Base-by-base conservation (phyloP, 2,888 invertebrate species). In the Serripes groenlandicus region DNA sequence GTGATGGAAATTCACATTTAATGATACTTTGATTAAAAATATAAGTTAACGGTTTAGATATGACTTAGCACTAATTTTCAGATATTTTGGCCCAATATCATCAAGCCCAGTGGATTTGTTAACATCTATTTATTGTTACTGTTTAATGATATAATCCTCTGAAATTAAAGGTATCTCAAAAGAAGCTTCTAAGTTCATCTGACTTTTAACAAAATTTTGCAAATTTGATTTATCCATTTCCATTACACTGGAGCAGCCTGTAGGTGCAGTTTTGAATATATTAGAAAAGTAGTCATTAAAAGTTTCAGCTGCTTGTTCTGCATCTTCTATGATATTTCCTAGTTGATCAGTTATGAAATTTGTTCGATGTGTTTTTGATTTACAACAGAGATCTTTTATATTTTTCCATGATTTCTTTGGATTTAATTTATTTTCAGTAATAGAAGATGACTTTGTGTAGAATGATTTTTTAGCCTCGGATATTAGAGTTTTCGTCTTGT, bases 1-100 rank as follows among this genome's bases (percentile, higher is more conserved):
- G n/a, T n/a, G n/a, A n/a, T n/a, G n/a, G n/a, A n/a, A n/a, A n/a
- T n/a, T n/a, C n/a, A n/a, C 26, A 11, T 0, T 28, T 60, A 28
- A 7, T 18, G 26, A 56, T 56, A 56, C 58, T 56, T 56, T n/a
- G 26, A 56, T 56, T 56, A 56, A 9, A 18, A 9, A 56, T 56
- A 18, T 56, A n/a, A n/a, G 58, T 71, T 35, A 58, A 7, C n/a
- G 58, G 58, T 23, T 58, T 18, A 86, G 58, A n/a, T n/a, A n/a
- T n/a, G n/a, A n/a, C n/a, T n/a, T n/a, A n/a, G n/a, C n/a, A n/a
- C n/a, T n/a, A 11, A 56, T n/a, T 56, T 56, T 56, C 58, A 60
- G 42, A 7, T 26, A 28, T 3, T 18, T 60, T 60, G 60, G 60
- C 28, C 60, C 60, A 23, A 60, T 15, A 28, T 28, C 60, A 60